Percentiles rank a stretch among this genome's conserved stretches.
Conservation (phyloP, 2,888 invertebrate species). For the Drosophila paracracens region DNA sequence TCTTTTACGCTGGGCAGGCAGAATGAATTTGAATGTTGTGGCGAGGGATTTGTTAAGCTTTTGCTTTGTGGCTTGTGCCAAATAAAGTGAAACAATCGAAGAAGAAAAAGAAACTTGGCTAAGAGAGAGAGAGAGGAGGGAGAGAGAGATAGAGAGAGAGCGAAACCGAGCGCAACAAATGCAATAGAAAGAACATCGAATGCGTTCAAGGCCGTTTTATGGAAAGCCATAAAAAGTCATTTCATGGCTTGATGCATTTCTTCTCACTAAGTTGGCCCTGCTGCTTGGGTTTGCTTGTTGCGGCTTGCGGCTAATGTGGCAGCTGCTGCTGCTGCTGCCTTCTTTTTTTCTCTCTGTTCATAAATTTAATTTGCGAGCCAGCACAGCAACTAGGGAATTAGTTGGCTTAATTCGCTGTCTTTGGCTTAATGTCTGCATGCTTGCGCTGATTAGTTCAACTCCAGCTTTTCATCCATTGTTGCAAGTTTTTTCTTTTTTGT, state of each 20-base stretch:
- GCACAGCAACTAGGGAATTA: constrained; percentile 56
- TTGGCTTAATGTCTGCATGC: constrained; percentile 67
- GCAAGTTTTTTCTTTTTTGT: constrained; percentile 7
- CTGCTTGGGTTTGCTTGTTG: constrained; percentile 23
- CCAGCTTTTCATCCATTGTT: constrained; percentile 69
- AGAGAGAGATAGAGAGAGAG: not conserved
- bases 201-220: constrained; percentile 81
- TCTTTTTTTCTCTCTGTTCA: constrained; percentile 47
- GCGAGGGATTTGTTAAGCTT: constrained; percentile 27
- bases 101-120: constrained; percentile 14
- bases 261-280: constrained; percentile 63
- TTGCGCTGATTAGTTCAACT: constrained; percentile 76
- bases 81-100: constrained; percentile 31
- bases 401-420: constrained; percentile 50
- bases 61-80: constrained; percentile 42
- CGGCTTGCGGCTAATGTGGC: constrained; percentile 52
- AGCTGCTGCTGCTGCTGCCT: constrained; percentile 36
- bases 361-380: constrained; percentile 76
- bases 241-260: constrained; percentile 81
- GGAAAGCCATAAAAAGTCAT: constrained; percentile 80
- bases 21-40: constrained; percentile 17
- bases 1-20: constrained; percentile 24
- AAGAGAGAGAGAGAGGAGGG: constrained; percentile 5
- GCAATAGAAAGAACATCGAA: constrained; percentile 37
- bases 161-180: not conserved